Conservation (phyloP, 2,797 vertebrate genomes). For the Ambastaia sidthimunki region DNA sequence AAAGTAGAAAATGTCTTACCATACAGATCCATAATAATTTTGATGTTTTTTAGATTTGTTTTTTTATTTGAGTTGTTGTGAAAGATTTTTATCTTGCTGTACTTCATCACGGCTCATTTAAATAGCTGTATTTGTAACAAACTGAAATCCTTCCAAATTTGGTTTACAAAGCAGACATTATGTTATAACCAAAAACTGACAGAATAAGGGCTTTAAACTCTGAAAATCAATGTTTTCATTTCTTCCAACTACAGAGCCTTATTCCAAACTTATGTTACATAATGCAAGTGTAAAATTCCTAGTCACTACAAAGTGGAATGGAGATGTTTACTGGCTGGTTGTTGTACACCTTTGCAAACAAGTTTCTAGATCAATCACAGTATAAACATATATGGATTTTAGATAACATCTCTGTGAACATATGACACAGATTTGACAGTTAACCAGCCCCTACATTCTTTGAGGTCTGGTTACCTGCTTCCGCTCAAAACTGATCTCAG, state of each 20-base stretch:
- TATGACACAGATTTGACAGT: slow-evolving; percentile 64
- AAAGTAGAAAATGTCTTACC: too few relatives aligned
- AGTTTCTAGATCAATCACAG: neutral
- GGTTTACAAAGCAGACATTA: slow-evolving; percentile 4
- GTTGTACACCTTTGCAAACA: neutral
- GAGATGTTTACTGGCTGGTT: too few relatives aligned
- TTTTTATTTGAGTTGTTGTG: neutral
- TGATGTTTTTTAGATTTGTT: neutral
- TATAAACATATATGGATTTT: neutral
- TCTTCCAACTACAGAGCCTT: neutral
- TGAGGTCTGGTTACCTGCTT: slow-evolving; percentile 23
- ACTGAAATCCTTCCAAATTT: neutral
- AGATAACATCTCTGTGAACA: neutral
- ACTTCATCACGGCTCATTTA: neutral
- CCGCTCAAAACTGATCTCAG: slow-evolving; percentile 21
- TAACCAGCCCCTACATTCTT: slow-evolving; percentile 25
- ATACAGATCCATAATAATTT: neutral
- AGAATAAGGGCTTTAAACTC: neutral
- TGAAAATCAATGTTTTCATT: neutral
- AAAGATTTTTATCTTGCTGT: neutral
- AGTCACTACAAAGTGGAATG: too few relatives aligned
- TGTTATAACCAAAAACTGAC: slow-evolving; percentile 8
- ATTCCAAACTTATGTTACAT: too few relatives aligned
- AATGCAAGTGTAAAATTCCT: too few relatives aligned
- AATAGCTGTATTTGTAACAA: neutral